Conservation (phyloP, 2,888 invertebrate species). For the Malthinus seriepunctatus region DNA sequence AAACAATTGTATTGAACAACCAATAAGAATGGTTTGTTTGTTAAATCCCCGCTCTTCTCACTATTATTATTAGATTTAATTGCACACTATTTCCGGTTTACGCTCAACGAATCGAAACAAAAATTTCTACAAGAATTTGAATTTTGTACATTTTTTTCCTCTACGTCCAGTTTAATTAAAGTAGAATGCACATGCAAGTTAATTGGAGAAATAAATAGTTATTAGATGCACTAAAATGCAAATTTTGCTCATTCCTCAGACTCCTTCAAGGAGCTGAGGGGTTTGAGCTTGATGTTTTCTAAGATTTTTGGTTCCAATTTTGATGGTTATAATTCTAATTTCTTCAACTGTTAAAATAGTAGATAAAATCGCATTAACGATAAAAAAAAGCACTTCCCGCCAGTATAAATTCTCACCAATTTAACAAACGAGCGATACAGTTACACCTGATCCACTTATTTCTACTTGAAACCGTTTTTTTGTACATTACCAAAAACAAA, state of each 20-base stretch:
- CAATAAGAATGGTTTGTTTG: conserved; percentile 31
- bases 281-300: too few relatives aligned
- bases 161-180: not conserved
- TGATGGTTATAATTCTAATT: too few relatives aligned
- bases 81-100: conserved; percentile 40
- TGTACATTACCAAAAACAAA: not conserved
- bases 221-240: too few relatives aligned
- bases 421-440: not conserved
- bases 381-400: too few relatives aligned
- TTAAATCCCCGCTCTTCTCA: conserved; percentile 32
- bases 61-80: conserved; percentile 41
- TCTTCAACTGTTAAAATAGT: too few relatives aligned
- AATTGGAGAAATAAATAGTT: too few relatives aligned
- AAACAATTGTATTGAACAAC: conserved; percentile 31
- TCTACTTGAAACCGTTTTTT: not conserved
- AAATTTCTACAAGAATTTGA: conserved; percentile 32
- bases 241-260: too few relatives aligned
- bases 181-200: too few relatives aligned
- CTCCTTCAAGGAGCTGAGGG: too few relatives aligned
- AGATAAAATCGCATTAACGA: too few relatives aligned
- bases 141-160: conserved; percentile 9
- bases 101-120: conserved; percentile 36
- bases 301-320: too few relatives aligned
- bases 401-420: not conserved
- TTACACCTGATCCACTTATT: not conserved